Evolutionary conservation across 2,797 vertebrate species (phyloP), one percentile per base, ranked within the genome.

Genomic region (Hylomyscus alleni): DNA sequence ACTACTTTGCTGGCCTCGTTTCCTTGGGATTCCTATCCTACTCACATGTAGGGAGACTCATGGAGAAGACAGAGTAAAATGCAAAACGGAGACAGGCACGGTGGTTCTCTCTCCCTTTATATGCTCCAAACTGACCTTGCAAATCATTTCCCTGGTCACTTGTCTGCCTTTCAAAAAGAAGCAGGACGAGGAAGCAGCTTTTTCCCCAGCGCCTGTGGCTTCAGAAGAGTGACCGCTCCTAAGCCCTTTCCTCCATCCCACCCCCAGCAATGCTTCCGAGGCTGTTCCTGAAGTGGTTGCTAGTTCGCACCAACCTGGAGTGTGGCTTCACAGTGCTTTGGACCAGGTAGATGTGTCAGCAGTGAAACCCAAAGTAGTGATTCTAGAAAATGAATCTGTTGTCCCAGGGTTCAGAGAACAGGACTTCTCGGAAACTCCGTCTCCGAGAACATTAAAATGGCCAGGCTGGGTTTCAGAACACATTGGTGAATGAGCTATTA

Each of bases 21-120:
- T 67, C 52, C 67, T 67, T 78, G 40, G 34, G 44, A 31, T 94
- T 72, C 54, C 80, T 72, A 89, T 62, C 65, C 81, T 84, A 72
- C 75, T 1, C 4, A 75, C 54, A 34, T 90, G 58, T 84, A n/a
- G 44, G 47, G 67, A 78, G 76, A 83, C 58, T 85, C 77, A 69
- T 52, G 65, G 44, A 89, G 77, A 84, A 87, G 86, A 82, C 1
- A 84, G 60, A 87, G 65, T 60, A 65, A 93, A 93, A 87, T 72
- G 76, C 72, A 58, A 87, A 94, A 76, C 56, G 40, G 58, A 56
- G 15, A 26, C 82, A 84, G 58, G 58, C 20, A 84, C 67, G n/a
- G 84, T 82, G 44, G 50, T n/a, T 56, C 17, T 31, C 60, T 26
- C 80, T 82, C 24, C 22, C 54, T 37, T 94, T 34, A 67, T 77